Evolutionary conservation across 1,140 invertebrate species (phyloP).

Genomic region (Neodiprion pinetum): DNA sequence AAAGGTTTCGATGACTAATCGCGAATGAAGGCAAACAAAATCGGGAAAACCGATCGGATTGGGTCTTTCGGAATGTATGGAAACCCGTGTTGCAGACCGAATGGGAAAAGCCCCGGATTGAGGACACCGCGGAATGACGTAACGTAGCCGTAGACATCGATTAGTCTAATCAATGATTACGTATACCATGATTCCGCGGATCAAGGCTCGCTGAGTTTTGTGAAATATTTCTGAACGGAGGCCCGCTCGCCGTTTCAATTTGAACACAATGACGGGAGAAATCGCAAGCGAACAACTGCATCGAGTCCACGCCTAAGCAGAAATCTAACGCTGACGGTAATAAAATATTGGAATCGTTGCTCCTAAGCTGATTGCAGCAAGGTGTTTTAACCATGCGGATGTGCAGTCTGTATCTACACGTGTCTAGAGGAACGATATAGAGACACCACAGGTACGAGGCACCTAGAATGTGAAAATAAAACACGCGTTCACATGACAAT

Average conservation of each 20-base stretch:
- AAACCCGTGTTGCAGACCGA: too few relatives aligned
- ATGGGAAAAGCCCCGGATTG: too few relatives aligned
- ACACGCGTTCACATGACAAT: slow-evolving; percentile 25
- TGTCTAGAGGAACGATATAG: background rate
- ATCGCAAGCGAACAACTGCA: too few relatives aligned
- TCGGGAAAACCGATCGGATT: too few relatives aligned
- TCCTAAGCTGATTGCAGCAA: background rate
- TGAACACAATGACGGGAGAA: background rate
- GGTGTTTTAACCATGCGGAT: background rate
- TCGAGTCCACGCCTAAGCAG: too few relatives aligned
- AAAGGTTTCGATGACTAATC: too few relatives aligned
- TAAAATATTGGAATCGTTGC: too few relatives aligned
- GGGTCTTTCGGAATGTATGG: too few relatives aligned
- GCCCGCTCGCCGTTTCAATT: background rate
- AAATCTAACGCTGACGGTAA: too few relatives aligned
- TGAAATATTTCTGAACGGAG: background rate
- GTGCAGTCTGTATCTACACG: background rate
- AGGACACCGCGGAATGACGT: background rate
- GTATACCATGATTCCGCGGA: background rate
- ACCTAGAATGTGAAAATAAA: slow-evolving; percentile 27
- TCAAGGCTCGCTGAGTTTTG: slow-evolving; percentile 1
- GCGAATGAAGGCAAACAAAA: too few relatives aligned
- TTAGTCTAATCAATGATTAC: background rate
- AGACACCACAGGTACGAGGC: background rate
- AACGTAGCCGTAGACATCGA: background rate